These are phyloP conservation scores for Elegia similella DNA, from an alignment of 2,888 invertebrate genomes.

Conservation along the genomic window DNA sequence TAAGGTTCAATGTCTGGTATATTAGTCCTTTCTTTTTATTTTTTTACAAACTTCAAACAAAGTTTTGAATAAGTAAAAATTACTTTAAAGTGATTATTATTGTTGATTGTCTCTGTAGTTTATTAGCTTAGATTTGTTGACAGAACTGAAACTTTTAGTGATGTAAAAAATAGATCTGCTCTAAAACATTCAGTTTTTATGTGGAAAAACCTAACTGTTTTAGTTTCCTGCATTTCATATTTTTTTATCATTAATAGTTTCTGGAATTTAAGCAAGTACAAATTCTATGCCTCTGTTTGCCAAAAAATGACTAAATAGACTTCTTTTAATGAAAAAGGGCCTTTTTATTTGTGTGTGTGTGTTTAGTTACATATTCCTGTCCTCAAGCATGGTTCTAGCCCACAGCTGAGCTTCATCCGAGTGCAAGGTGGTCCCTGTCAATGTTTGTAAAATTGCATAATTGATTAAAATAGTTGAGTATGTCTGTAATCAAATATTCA, in stretches of 20 bases:
- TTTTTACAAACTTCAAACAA: constrained; percentile 21
- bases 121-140: background rate
- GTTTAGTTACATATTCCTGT: too few species aligned
- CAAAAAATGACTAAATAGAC: background rate
- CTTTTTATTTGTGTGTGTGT: background rate
- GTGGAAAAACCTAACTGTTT: constrained; percentile 27
- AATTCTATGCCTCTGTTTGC: background rate
- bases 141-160: background rate
- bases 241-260: constrained; percentile 6
- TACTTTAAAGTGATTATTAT: constrained; percentile 5
- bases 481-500: too few species aligned
- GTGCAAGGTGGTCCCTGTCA: too few species aligned
- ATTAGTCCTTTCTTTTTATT: constrained; percentile 3
- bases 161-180: constrained; percentile 18
- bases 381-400: too few species aligned
- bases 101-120: constrained; percentile 15
- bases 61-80: constrained; percentile 21
- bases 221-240: constrained; percentile 4
- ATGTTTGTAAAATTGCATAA: too few species aligned
- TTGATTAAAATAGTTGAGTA: too few species aligned
- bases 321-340: background rate
- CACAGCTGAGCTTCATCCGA: too few species aligned
- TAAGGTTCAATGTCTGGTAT: background rate
- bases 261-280: background rate
- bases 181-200: constrained; percentile 26